Evolutionary conservation across 2,888 invertebrate genomes (phyloP).

Genomic region (Lasioglossum lativentre): DNA sequence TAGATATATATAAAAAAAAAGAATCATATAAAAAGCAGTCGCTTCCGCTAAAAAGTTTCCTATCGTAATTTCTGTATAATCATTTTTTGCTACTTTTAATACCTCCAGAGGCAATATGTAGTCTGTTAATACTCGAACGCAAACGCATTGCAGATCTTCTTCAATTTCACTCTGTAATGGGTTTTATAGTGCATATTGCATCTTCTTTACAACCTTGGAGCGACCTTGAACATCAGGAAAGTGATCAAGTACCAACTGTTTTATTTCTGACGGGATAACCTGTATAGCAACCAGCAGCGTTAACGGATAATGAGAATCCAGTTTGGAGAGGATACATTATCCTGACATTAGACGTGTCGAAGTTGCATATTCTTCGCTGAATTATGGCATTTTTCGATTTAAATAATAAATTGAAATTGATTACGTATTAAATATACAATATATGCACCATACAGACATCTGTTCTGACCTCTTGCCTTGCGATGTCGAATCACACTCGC

Average conservation of each 20-base stretch:
- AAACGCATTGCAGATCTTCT: background rate
- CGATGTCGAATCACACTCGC: background rate
- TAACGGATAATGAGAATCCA: conserved; percentile 9
- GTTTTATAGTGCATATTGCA: conserved; percentile 2
- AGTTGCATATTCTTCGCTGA: background rate
- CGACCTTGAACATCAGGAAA: conserved; percentile 13
- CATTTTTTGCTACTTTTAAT: background rate
- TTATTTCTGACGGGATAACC: background rate
- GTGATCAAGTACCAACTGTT: conserved; percentile 4
- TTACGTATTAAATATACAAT: background rate
- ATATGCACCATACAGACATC: background rate
- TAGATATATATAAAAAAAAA: background rate
- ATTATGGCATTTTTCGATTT: background rate
- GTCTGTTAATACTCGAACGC: background rate
- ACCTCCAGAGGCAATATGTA: background rate
- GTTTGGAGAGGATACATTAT: background rate
- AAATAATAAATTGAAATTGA: background rate
- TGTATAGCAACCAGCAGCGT: conserved; percentile 5
- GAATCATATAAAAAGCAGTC: background rate
- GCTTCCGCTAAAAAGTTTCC: background rate
- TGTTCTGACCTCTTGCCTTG: background rate
- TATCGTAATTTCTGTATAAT: background rate
- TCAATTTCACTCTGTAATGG: conserved; percentile 1
- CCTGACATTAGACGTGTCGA: background rate
- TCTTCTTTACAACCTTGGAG: conserved; percentile 6